Conservation (phyloP, 2,888 invertebrate genomes). For the Drosophila lutescens region DNA sequence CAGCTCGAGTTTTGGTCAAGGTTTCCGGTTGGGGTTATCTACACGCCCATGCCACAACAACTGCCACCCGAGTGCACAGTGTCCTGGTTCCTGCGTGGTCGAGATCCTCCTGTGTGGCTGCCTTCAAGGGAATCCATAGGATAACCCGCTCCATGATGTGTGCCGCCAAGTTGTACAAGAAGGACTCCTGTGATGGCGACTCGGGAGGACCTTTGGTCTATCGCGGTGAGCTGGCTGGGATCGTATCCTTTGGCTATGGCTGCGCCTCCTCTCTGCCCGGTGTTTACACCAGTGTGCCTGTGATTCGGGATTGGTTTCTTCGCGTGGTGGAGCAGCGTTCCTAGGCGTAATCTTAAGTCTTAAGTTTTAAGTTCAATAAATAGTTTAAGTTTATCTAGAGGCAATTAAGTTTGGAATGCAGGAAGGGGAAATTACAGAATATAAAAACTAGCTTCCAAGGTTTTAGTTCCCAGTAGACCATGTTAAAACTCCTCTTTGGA, state of each 20-base stretch:
- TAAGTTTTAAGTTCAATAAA: conserved; percentile 48
- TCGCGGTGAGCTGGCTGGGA: conserved; percentile 85
- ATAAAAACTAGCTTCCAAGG: conserved; percentile 18
- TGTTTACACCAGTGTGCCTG: conserved; percentile 89
- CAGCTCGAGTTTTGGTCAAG: conserved; percentile 53
- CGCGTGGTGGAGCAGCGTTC: conserved; percentile 39
- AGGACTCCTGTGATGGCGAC: conserved; percentile 82
- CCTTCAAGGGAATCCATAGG: conserved; percentile 45
- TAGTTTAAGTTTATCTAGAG: conserved; percentile 42
- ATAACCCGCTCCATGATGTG: conserved; percentile 79
- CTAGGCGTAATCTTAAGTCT: conserved; percentile 1
- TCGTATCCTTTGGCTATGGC: conserved; percentile 86
- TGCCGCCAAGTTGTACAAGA: conserved; percentile 59
- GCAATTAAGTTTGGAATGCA: conserved; percentile 62
- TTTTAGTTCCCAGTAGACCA: not conserved
- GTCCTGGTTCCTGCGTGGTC: conserved; percentile 61
- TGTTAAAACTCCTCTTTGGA: conserved; percentile 15
- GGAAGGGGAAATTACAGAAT: not conserved
- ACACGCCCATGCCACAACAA: conserved; percentile 29
- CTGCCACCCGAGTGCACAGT: conserved; percentile 55
- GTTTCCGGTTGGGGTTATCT: conserved; percentile 71
- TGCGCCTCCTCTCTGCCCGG: conserved; percentile 87
- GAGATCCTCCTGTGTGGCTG: conserved; percentile 35
- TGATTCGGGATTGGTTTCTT: conserved; percentile 60
- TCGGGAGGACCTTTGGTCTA: conserved; percentile 81